A percentile compares a stretch with the other conserved stretches of the same genome.
Evolutionary conservation across 1,140 invertebrate genomes (phyloP).

Genomic region (Pantala flavescens): DNA sequence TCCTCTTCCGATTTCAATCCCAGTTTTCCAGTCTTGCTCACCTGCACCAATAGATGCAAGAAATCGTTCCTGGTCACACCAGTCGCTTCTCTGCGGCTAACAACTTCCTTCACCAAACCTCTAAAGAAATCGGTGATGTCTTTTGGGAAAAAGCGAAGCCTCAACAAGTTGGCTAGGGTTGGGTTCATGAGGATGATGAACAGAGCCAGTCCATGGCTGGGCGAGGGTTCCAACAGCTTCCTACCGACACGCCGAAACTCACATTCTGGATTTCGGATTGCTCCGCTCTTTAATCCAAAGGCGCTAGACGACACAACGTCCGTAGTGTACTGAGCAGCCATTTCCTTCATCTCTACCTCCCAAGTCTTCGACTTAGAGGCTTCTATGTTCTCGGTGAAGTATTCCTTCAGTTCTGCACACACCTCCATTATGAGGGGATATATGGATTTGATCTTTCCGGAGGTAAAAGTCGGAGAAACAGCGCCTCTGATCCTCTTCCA

Average conservation of each 20-base stretch:
- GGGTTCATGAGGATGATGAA: background rate
- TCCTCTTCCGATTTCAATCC: conserved; percentile 27
- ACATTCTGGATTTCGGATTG: conserved; percentile 14
- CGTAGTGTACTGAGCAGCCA: conserved; percentile 27
- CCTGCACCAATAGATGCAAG: conserved; percentile 42
- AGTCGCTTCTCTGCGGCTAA: conserved; percentile 37
- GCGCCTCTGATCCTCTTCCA: conserved; percentile 40
- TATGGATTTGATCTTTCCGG: conserved; percentile 42
- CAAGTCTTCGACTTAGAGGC: conserved; percentile 11
- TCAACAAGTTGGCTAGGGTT: conserved; percentile 12
- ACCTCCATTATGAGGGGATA: conserved; percentile 40
- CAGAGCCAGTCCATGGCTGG: conserved; percentile 22
- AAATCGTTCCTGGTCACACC: conserved; percentile 40
- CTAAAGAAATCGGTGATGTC: conserved; percentile 29
- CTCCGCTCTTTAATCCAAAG: conserved; percentile 29
- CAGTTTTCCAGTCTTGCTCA: conserved; percentile 28
- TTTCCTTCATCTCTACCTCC: conserved; percentile 26
- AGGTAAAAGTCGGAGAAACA: conserved; percentile 42
- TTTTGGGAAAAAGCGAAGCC: conserved; percentile 24
- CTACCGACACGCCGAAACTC: conserved; percentile 29
- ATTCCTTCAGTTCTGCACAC: conserved; percentile 29
- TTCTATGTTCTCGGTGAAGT: conserved; percentile 30
- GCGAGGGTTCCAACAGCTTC: conserved; percentile 25
- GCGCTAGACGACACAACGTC: conserved; percentile 31
- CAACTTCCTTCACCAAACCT: conserved; percentile 35